Evolutionary conservation across 2,797 vertebrate genomes (phyloP), one percentile per base, ranked within the genome.

Genomic region (Podarcis lilfordi): DNA sequence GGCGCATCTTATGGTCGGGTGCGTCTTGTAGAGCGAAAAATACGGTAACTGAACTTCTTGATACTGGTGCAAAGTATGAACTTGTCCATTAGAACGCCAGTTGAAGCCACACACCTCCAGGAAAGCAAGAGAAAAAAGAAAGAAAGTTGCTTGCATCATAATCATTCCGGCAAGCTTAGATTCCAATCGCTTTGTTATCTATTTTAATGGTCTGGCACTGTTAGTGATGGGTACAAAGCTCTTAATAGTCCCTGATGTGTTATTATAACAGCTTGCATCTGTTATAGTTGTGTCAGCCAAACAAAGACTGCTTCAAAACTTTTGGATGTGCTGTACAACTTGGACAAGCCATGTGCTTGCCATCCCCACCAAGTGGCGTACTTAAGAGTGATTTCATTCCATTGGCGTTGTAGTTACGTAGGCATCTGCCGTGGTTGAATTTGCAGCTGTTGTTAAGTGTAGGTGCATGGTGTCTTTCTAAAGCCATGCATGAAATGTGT

Each of bases 301-400:
- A 92, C 89, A 84, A 86, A 90, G 91, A 23, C 35, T 13, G 64
- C 32, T 71, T 78, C 50, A 84, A 78, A 87, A 50, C 78, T 85
- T 87, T 66, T 74, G 66, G 66, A 45, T 68, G 79, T 71, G 45
- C 43, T n/a, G 64, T 59, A 72, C 66, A 83, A 71, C 37, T 78
- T 81, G 43, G 68, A 81, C 43, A 78, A 86, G 80, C 86, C 91
- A 89, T 92, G 92, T 93, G 92, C 86, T 91, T 59, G 68, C 91
- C 91, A 91, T 93, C 94, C 92, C 76, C 40, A 80, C 37, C 3
- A 74, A 74, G 25, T 5, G 1, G 43, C 15, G 25, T 64, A 27
- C 27, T 80, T 74, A 37, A 55, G 5, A 19, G 15, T 37, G 50
- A 32, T 50, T 8, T 79, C 66, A 35, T 8, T 15, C 45, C 10